These are phyloP conservation scores for Pollenia labialis DNA, from an alignment of 2,888 invertebrate genomes.

Conservation along the genomic window DNA sequence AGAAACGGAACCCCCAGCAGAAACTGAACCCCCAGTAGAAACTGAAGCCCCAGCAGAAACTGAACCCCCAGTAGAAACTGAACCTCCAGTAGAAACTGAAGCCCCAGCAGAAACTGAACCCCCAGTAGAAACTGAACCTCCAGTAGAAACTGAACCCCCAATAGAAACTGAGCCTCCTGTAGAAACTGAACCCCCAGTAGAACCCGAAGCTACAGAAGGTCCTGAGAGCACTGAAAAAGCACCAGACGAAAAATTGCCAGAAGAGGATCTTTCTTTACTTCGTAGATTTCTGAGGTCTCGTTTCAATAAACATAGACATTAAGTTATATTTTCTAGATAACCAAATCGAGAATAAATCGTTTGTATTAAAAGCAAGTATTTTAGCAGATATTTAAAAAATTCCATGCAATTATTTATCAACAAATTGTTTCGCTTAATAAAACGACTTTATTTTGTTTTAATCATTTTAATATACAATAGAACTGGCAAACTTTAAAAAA, in stretches of 20 bases:
- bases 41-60: conserved; percentile 19
- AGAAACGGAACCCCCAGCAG: not conserved
- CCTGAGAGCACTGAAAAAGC: not conserved
- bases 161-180: not conserved
- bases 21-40: not conserved
- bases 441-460: too few species aligned
- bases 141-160: not conserved
- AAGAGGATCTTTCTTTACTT: conserved; percentile 21
- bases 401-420: too few species aligned
- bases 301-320: not conserved
- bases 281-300: not conserved
- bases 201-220: not conserved
- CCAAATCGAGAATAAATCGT: too few species aligned
- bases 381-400: too few species aligned
- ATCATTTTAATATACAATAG: too few species aligned
- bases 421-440: too few species aligned
- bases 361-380: too few species aligned
- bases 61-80: not conserved
- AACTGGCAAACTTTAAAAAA: too few species aligned
- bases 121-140: conserved; percentile 25
- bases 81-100: not conserved
- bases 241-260: not conserved
- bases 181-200: not conserved
- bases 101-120: not conserved
- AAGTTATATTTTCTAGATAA: too few species aligned